Base-by-base conservation (phyloP, 2,888 invertebrate species). In the Stenchaetothrips biformis region DNA sequence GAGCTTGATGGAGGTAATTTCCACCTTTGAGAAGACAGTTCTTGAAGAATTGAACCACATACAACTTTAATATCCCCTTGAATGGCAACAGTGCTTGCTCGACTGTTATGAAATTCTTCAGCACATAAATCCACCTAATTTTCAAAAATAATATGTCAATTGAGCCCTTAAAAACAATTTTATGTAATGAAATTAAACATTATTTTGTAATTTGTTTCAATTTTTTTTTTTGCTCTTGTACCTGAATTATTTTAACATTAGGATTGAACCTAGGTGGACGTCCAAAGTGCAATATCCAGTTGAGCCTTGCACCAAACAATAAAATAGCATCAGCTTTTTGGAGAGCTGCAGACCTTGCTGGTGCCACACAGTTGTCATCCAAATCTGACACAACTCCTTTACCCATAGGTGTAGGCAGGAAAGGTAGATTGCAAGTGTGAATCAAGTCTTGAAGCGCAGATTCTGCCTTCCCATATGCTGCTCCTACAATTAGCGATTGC, bases 261-360 rank as follows among this genome's bases (percentile, higher is more conserved):
- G 91, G 89, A 25, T 92, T 90, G 87, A 93, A 98, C 74, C 98
- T 89, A 0, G 98, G 98, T 25, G 94, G 88, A 80, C 93, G 92
- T 2, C 98, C 98, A 88, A 98, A 99, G 88, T 99, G 98, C 82
- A 99, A 89, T 88, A 99, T 98, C 99, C 99, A 99, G 88, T 99
- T 99, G 25, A 98, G 89, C 67, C 98, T 89, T 0, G 98, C 98
- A 0, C 98, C 98, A 67, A 97, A 87, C 79, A 98, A 87, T 4
- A 99, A 85, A 3, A 99, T 89, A 0, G 96, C 94, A 87, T 99
- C 98, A 0, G 97, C 95, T 83, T 95, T 91, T 84, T 93, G 92
- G 79, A 99, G 88, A 0, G 97, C 98, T 81, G 90, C 87, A 0
- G 97, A 97, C 80, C 97, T 90, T 2, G 97, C 97, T 9, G 96